Percentiles rank a stretch among this genome's conserved stretches.
phyloP scores from a whole-genome alignment of 2,797 vertebrate species.

The Anniella stebbinsi region DNA sequence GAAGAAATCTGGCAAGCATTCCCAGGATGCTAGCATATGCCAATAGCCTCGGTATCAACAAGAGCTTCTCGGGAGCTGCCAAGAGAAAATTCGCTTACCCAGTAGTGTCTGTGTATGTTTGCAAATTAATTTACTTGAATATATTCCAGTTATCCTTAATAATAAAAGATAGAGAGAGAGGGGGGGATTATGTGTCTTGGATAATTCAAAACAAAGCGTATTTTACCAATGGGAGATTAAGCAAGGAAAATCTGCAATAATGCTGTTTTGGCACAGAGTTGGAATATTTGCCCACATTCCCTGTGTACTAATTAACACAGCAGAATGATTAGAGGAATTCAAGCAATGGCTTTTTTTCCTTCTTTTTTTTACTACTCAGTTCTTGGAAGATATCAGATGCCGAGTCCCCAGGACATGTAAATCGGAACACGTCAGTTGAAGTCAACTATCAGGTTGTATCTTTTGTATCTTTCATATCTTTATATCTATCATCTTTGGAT shows the following conservation, averaged over 20 bases:
- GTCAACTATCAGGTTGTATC: neutral
- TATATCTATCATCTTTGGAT: neutral
- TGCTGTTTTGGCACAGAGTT: conserved; percentile 42
- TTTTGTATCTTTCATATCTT: too few relatives aligned
- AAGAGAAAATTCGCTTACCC: conserved; percentile 69
- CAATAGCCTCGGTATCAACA: conserved; percentile 56
- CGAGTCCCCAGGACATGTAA: neutral
- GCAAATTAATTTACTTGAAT: conserved; percentile 76
- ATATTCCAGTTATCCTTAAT: conserved; percentile 55
- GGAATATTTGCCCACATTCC: conserved; percentile 33
- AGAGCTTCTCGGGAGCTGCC: conserved; percentile 52
- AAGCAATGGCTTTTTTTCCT: neutral
- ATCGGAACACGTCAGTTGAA: neutral
- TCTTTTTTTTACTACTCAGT: neutral
- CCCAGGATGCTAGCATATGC: conserved; percentile 25
- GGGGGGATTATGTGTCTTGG: conserved; percentile 56
- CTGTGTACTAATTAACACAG: conserved; percentile 46
- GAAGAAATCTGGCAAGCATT: conserved; percentile 64
- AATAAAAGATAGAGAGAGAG: conserved; percentile 59
- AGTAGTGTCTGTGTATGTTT: conserved; percentile 66
- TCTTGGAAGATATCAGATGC: conserved; percentile 43
- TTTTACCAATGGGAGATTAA: conserved; percentile 77
- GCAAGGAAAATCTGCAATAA: conserved; percentile 68
- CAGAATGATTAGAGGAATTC: conserved; percentile 50
- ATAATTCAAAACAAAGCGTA: conserved; percentile 72